Conservation (phyloP, 2,797 vertebrate genomes). For the Bovichtus diacanthus region DNA sequence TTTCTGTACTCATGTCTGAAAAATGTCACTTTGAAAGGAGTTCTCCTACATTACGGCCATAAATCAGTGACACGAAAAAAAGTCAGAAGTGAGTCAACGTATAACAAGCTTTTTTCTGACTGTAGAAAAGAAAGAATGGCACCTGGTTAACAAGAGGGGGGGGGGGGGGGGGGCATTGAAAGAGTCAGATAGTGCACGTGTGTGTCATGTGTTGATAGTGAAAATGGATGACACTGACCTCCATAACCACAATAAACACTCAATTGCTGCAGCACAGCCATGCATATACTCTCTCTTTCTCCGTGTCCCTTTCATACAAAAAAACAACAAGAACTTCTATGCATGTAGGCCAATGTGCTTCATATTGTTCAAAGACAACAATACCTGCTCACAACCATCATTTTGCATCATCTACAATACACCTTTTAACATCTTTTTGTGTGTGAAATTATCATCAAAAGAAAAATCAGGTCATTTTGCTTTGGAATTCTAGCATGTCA, state of each 20-base stretch:
- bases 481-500: background rate
- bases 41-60: background rate
- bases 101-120: conserved; percentile 24
- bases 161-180: background rate
- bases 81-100: background rate
- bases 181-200: background rate
- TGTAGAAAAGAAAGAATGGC: conserved; percentile 8
- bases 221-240: conserved; percentile 40
- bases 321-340: conserved; percentile 6
- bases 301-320: background rate
- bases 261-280: conserved; percentile 4
- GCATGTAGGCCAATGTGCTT: conserved; percentile 8
- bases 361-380: background rate
- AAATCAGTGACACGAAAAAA: conserved; percentile 39
- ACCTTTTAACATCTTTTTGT: background rate
- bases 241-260: conserved; percentile 43
- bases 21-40: background rate
- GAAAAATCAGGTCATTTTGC: background rate
- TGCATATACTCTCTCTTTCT: background rate
- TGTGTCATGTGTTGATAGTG: conserved; percentile 61
- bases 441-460: background rate
- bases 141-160: background rate
- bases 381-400: background rate
- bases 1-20: background rate
- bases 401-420: background rate